A percentile compares a stretch with the other conserved stretches of the same genome.
Evolutionary conservation across 2,888 invertebrate species (phyloP).

Genomic region (Aromia moschata): DNA sequence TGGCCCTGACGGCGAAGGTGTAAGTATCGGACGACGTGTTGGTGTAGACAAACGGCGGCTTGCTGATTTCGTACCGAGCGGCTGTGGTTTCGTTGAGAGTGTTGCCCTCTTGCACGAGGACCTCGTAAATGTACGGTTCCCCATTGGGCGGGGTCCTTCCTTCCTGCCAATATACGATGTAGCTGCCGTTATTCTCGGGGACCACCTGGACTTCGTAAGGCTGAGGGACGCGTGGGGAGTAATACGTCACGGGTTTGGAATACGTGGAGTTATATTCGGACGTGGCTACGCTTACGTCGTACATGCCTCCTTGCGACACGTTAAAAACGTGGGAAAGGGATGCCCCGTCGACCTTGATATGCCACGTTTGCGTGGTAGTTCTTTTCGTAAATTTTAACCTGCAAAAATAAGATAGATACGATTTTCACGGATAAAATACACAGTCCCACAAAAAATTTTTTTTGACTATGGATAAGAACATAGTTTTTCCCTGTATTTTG

Average conservation of each 20-base stretch:
- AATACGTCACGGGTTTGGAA: conserved; percentile 64
- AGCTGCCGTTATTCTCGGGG: conserved; percentile 70
- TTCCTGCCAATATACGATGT: conserved; percentile 74
- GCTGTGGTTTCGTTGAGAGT: conserved; percentile 65
- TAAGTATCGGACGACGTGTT: conserved; percentile 67
- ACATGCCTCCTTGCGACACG: conserved; percentile 65
- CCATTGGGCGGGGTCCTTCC: conserved; percentile 55
- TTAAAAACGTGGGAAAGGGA: conserved; percentile 61
- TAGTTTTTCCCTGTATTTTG: too few species aligned
- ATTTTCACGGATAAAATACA: too few species aligned
- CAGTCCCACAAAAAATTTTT: too few species aligned
- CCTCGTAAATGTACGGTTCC: conserved; percentile 67
- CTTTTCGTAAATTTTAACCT: conserved; percentile 59
- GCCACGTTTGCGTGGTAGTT: conserved; percentile 60
- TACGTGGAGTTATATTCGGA: conserved; percentile 62
- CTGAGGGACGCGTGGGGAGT: conserved; percentile 68
- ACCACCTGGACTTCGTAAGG: conserved; percentile 73
- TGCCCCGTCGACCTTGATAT: conserved; percentile 39
- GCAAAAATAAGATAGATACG: conserved; percentile 34
- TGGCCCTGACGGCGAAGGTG: conserved; percentile 71
- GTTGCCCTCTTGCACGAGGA: conserved; percentile 70
- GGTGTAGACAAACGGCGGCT: conserved; percentile 68
- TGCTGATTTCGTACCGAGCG: conserved; percentile 63
- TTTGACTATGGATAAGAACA: too few species aligned
- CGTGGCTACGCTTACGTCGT: conserved; percentile 65